Percentiles rank a stretch among this genome's conserved stretches.
Evolutionary conservation across 2,113 vertebrate genomes (phyloP).

Genomic region (Sinocyclocheilus anophthalmus): DNA sequence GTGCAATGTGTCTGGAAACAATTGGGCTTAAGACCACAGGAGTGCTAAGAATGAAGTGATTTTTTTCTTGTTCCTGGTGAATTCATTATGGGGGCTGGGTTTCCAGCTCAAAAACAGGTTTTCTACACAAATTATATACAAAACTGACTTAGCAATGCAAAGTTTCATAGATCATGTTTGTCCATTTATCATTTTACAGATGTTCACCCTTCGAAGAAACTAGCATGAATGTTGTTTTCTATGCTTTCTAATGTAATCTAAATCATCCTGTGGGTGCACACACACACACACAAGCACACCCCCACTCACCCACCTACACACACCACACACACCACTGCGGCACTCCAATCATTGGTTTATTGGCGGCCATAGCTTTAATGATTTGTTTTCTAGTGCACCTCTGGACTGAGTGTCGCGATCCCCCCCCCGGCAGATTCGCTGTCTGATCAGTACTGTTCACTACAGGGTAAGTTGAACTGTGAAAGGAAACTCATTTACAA

Average conservation of each 20-base stretch:
- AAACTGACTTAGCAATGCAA: neutral
- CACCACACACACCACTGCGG: conserved; percentile 6
- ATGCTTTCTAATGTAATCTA: neutral
- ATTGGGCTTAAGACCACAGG: conserved; percentile 53
- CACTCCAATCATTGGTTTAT: conserved; percentile 13
- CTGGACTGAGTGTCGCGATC: too few species aligned
- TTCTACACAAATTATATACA: neutral
- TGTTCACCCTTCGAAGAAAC: neutral
- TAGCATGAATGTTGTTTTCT: neutral
- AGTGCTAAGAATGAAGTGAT: conserved; percentile 51
- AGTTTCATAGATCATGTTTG: neutral
- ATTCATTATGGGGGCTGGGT: conserved; percentile 43
- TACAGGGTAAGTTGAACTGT: conserved; percentile 59
- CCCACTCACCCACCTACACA: conserved; percentile 9
- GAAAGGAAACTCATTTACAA: too few species aligned
- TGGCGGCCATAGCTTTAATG: neutral
- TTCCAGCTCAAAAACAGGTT: conserved; percentile 23
- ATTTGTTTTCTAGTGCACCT: too few species aligned
- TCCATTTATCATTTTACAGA: neutral
- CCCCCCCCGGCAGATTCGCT: too few species aligned
- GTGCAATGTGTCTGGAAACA: conserved; percentile 53
- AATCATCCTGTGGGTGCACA: conserved; percentile 1
- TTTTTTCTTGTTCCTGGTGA: conserved; percentile 17
- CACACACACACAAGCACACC: neutral
- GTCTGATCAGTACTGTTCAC: conserved; percentile 48